Evolutionary conservation across 2,113 vertebrate genomes (phyloP), one percentile per base, ranked within the genome.

Genomic region (Picathartes gymnocephalus): DNA sequence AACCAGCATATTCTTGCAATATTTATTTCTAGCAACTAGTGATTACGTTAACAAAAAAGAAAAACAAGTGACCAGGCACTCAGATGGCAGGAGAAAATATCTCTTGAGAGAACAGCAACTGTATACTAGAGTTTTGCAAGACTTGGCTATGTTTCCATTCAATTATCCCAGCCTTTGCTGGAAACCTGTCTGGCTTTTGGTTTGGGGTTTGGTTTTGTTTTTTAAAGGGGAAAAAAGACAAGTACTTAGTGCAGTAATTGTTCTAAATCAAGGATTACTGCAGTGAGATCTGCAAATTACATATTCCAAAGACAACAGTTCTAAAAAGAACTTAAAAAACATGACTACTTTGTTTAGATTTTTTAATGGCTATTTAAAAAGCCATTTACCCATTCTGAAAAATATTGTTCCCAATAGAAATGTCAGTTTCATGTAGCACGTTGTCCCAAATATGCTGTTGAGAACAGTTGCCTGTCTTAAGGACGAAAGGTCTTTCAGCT

Each of bases 201-300:
- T 72, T 57, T 88, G 66, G 74, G 61, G 65, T 81, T 93, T 90
- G 88, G 78, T 33, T 93, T 91, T 81, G 54, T 40, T 91, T 95
- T 82, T 60, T 68, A 86, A 71, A 47, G 42, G 12, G n/a, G 10
- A n/a, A 86, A 91, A 92, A 90, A 77, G 15, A 5, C 71, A 83
- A 93, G 50, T 58, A 50, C 42, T 92, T 19, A 86, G 71, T 39
- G n/a, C 44, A 76, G 86, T 81, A 96, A 89, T 89, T 86, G 80
- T 86, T 93, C 81, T 81, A 96, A 96, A 89, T 88, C 72, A 57
- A 91, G 76, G 54, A 84, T 78, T 84, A 81, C 47, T 91, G 89
- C 81, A 91, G 42, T 12, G 16, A 83, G 69, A 58, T 84, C 64
- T 84, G 39, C 64, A 96, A 92, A 89, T 92, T 86, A 65, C 47